phyloP scores from a whole-genome alignment of 2,797 vertebrate species.

The Spinibarbus caldwelli region DNA sequence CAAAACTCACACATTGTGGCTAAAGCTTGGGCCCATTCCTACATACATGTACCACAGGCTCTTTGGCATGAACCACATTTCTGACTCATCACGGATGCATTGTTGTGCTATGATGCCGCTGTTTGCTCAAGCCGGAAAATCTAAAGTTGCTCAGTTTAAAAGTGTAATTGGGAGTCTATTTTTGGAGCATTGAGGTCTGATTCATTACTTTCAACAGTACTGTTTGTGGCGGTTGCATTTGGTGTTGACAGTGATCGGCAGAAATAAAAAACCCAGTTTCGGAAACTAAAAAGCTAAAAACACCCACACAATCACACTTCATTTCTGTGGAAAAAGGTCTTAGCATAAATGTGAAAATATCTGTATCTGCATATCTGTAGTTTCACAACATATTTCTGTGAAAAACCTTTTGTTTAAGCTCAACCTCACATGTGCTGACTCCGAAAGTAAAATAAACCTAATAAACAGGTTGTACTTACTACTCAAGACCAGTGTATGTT shows the following conservation, averaged over 20 bases:
- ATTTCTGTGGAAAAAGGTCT: background rate
- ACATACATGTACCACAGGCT: background rate
- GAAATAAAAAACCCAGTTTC: background rate
- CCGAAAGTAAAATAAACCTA: background rate
- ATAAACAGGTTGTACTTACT: background rate
- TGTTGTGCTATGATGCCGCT: no score
- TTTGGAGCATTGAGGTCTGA: background rate
- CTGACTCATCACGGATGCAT: background rate
- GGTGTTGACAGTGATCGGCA: background rate
- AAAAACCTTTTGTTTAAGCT: background rate
- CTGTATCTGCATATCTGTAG: background rate
- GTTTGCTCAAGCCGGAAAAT: background rate
- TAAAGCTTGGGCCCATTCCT: background rate
- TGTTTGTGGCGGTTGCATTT: background rate
- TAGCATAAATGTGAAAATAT: slow-evolving; percentile 20
- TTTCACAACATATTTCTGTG: slow-evolving; percentile 15
- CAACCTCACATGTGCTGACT: background rate
- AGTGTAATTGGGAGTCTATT: background rate
- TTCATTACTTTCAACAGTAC: background rate
- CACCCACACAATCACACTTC: background rate
- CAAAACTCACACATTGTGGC: background rate
- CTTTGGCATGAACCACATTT: no score
- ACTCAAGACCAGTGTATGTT: background rate
- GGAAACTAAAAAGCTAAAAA: background rate
- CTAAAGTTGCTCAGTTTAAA: slow-evolving; percentile 3